A percentile compares a stretch with the other conserved stretches of the same genome.
Conservation (phyloP, 2,113 vertebrate genomes). For the Pterocles gutturalis region DNA sequence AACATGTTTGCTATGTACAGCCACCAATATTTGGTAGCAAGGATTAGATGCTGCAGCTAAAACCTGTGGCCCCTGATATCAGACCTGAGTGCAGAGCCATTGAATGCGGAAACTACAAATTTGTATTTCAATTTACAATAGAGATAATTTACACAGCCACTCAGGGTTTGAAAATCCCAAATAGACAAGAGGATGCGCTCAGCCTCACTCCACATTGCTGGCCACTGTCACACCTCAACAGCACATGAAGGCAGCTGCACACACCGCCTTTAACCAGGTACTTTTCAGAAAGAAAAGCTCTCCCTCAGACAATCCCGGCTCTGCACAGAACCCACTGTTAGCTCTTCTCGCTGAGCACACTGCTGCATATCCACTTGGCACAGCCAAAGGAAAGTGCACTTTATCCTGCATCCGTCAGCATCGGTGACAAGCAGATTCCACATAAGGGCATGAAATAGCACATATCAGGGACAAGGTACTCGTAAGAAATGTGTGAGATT, state of each 20-base stretch:
- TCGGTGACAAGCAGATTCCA: constrained; percentile 49
- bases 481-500: not conserved
- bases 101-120: not conserved
- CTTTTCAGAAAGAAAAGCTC: not conserved
- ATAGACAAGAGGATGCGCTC: rapidly evolving
- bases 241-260: not conserved
- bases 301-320: not conserved
- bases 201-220: not conserved
- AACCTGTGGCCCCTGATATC: not conserved
- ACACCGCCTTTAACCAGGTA: rapidly evolving
- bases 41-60: not conserved
- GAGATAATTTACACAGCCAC: not conserved
- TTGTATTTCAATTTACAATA: not conserved
- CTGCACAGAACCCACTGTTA: not conserved
- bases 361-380: constrained; percentile 50
- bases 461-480: constrained; percentile 15
- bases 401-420: constrained; percentile 61
- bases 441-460: constrained; percentile 58
- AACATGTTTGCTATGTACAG: not conserved
- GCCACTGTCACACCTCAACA: not conserved
- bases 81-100: not conserved
- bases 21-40: not conserved
- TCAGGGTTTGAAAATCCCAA: not conserved
- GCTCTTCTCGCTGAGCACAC: not conserved
- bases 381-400: constrained; percentile 52